Evolutionary conservation across 2,888 invertebrate species (phyloP).

Genomic region (Dioctria linearis): DNA sequence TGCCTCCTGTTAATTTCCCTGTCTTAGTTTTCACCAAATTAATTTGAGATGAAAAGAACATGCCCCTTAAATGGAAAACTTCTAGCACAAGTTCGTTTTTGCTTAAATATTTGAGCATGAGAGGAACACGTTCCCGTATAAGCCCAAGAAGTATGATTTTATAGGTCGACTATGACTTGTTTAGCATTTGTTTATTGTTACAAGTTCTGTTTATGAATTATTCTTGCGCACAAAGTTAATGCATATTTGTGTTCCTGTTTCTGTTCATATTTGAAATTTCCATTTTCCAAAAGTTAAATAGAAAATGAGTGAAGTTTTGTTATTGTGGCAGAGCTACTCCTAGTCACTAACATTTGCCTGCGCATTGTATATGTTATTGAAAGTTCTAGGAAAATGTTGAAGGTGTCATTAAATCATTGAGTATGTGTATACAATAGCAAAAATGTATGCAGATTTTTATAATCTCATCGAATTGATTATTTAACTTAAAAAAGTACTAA

Average conservation of each 20-base stretch:
- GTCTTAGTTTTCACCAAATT: slow-evolving; percentile 5
- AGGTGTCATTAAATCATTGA: no score
- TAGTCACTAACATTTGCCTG: no score
- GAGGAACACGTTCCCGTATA: background rate
- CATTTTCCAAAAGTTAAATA: background rate
- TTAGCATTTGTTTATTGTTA: slow-evolving; percentile 4
- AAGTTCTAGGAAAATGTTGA: no score
- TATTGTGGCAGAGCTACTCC: no score
- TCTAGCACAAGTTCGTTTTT: no score
- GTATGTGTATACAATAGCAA: no score
- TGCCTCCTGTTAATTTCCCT: background rate
- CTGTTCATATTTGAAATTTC: background rate
- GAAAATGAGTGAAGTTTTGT: background rate
- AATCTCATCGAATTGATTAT: no score
- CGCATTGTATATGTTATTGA: no score
- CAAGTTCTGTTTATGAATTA: slow-evolving; percentile 18
- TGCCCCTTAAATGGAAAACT: background rate
- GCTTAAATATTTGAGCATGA: background rate
- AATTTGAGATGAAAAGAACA: background rate
- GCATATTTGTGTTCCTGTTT: background rate
- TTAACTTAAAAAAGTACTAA: no score
- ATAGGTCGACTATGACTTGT: background rate
- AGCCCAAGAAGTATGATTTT: background rate
- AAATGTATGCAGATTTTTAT: no score
- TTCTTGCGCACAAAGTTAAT: background rate